Conservation (phyloP, 2,797 vertebrate genomes). For the Acipenser oxyrinchus region DNA sequence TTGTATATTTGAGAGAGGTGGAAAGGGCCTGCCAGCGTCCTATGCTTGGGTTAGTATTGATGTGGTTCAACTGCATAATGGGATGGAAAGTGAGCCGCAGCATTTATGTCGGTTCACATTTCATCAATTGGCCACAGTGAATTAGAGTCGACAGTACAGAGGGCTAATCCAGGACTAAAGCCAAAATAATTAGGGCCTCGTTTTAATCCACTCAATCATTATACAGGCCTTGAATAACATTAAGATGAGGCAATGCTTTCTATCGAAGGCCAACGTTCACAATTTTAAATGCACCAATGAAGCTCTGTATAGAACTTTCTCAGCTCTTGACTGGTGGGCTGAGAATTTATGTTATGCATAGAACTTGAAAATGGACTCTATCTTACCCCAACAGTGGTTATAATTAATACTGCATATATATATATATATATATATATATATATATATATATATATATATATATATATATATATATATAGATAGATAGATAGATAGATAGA, state of each 20-base stretch:
- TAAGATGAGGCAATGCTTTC: constrained; percentile 30
- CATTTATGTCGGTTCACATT: constrained; percentile 86
- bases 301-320: no score
- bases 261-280: constrained; percentile 22
- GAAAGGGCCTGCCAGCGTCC: constrained; percentile 68
- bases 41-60: constrained; percentile 69
- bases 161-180: constrained; percentile 80
- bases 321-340: no score
- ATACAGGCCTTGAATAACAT: constrained; percentile 57
- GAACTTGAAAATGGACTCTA: no score
- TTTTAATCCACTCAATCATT: constrained; percentile 77
- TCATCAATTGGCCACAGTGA: constrained; percentile 61
- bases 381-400: no score
- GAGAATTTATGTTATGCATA: no score
- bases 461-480: no score
- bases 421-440: no score
- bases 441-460: no score
- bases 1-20: constrained; percentile 54
- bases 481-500: no score
- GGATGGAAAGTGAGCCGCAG: constrained; percentile 73
- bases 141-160: constrained; percentile 68
- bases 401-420: no score
- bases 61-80: constrained; percentile 72
- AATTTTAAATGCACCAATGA: constrained; percentile 32
- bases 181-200: constrained; percentile 81